These are phyloP conservation scores for Danio aesculapii DNA, from an alignment of 2,797 vertebrate species.

Conservation along the genomic window DNA sequence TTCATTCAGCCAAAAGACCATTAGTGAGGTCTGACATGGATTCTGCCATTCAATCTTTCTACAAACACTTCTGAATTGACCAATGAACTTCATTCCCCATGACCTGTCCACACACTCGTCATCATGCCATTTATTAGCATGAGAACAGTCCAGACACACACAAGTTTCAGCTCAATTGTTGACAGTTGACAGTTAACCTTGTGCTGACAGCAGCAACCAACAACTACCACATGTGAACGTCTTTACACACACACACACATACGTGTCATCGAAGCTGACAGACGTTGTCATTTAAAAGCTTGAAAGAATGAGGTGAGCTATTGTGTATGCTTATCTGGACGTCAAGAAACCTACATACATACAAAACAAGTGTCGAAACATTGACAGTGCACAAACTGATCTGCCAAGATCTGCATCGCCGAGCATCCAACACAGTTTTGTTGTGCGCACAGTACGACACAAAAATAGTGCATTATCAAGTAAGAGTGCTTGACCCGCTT, in stretches of 20 bases:
- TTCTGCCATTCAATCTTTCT: not conserved
- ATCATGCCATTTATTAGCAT: slow-evolving; percentile 30
- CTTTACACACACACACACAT: slow-evolving; percentile 48
- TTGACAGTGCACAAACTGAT: slow-evolving; percentile 32
- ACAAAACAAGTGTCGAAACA: slow-evolving; percentile 66
- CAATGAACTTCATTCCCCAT: not conserved
- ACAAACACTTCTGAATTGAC: slow-evolving; percentile 19
- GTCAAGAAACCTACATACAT: slow-evolving; percentile 66
- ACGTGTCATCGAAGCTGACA: slow-evolving; percentile 59
- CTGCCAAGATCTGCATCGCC: not conserved
- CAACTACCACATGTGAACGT: slow-evolving; percentile 56
- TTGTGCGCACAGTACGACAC: not conserved
- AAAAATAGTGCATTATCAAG: slow-evolving; percentile 7
- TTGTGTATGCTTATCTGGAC: slow-evolving; percentile 73
- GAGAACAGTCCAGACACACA: slow-evolving; percentile 12
- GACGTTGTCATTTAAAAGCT: slow-evolving; percentile 56
- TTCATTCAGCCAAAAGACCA: not conserved
- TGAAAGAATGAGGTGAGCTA: slow-evolving; percentile 68
- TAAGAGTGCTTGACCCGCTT: not conserved
- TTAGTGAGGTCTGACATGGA: not conserved
- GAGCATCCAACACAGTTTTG: slow-evolving; percentile 6
- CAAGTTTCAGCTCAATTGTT: slow-evolving; percentile 36
- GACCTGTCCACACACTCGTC: slow-evolving; percentile 22
- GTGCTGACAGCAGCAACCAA: slow-evolving; percentile 58
- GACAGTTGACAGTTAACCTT: slow-evolving; percentile 48